Base-by-base conservation (phyloP, 2,113 vertebrate genomes). In the Menura novaehollandiae region DNA sequence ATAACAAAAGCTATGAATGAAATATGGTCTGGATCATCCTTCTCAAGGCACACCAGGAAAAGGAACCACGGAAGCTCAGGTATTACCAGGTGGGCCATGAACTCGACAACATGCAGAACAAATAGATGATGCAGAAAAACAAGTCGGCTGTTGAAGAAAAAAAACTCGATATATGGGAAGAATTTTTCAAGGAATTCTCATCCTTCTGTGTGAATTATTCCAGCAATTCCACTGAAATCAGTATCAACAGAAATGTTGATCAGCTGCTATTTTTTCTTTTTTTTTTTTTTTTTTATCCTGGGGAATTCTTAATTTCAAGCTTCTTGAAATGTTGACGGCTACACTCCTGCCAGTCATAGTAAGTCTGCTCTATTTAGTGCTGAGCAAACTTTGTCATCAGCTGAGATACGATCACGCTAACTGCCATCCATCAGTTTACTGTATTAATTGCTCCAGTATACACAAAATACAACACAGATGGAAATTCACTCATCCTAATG, bases 311-410 rank as follows among this genome's bases (percentile, higher is more conserved):
- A 80, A 94, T 88, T 96, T 87, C 52, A 79, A 87, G 82, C 91
- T 78, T 92, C 93, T 95, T 66, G 77, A 64, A 94, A 78, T 62
- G 47, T 90, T 85, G 86, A 81, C 41, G 87, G 88, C 74, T 77
- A 41, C 32, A 18, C 88, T 91, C 69, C 88, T 82, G 89, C 85
- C 95, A 92, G 28, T 91, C 88, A 93, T 6, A 62, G 37, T 51
- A 89, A 95, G 92, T 52, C 75, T 90, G 86, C 75, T 97, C 83
- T 76, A 49, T 58, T 89, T 67, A 95, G 64, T 82, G 93, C 93
- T 96, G 84, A 89, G 89, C 79, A 96, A 96, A 89, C 89, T 95
- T 91, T 94, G 90, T 94, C 95, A 96, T 94, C 91, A 93, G 89
- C 89, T 46, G 94, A 88, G 85, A 85, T 92, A 92, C 1, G 75